These are phyloP conservation scores for Pemphigus obesinymphae DNA, from an alignment of 1,140 invertebrate genomes.

Conservation along the genomic window DNA sequence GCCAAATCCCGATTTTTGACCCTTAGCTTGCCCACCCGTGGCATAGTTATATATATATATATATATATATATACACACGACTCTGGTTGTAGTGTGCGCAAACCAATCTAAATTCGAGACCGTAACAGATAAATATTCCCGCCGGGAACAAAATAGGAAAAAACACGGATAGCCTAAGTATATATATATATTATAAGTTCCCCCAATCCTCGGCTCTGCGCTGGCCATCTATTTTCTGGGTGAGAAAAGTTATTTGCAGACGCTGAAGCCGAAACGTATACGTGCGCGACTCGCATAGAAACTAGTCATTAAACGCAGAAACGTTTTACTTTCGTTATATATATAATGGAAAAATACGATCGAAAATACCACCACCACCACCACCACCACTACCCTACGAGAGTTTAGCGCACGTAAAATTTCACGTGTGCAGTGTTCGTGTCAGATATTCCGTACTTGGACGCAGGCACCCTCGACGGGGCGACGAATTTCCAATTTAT, in stretches of 20 bases:
- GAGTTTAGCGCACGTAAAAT: too few relatives aligned
- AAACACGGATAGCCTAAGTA: not conserved
- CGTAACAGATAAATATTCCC: constrained; percentile 36
- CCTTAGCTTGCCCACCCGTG: not conserved
- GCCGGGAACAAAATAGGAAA: constrained; percentile 29
- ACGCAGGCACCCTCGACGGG: too few relatives aligned
- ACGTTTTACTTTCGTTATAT: not conserved
- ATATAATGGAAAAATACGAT: not conserved
- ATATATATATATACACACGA: not conserved
- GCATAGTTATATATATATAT: not conserved
- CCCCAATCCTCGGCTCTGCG: not conserved
- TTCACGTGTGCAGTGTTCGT: too few relatives aligned
- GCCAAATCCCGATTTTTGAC: constrained; percentile 33
- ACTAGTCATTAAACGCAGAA: not conserved
- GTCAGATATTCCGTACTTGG: too few relatives aligned
- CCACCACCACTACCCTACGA: too few relatives aligned
- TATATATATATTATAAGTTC: not conserved
- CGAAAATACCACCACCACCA: too few relatives aligned
- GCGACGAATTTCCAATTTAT: too few relatives aligned
- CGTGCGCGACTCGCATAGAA: constrained; percentile 25
- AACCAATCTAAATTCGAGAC: constrained; percentile 36
- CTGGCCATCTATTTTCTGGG: constrained; percentile 10
- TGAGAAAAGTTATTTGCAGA: constrained; percentile 34
- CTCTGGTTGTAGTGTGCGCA: not conserved
- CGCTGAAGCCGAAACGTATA: not conserved